Evolutionary conservation across 2,113 vertebrate species (phyloP).

Genomic region (Plecotus auritus): DNA sequence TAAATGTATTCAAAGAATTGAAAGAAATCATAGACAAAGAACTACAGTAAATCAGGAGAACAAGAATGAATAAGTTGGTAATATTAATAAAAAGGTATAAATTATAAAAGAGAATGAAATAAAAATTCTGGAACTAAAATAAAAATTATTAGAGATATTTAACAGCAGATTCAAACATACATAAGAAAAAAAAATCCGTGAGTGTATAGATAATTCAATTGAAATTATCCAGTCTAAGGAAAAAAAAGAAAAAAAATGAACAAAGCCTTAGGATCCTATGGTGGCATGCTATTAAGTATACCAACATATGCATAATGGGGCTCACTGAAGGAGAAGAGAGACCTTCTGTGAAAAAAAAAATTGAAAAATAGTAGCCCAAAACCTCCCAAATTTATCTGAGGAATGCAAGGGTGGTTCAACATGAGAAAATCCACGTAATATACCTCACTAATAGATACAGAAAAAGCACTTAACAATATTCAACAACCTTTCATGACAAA

Average conservation of each 20-base stretch:
- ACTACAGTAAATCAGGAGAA: background rate
- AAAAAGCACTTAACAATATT: background rate
- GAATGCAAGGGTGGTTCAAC: background rate
- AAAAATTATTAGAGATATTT: background rate
- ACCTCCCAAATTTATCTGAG: background rate
- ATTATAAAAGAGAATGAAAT: background rate
- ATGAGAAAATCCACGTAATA: background rate
- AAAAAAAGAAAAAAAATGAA: background rate
- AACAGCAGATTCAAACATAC: background rate
- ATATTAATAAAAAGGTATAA: background rate
- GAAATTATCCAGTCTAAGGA: background rate
- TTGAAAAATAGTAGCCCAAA: background rate
- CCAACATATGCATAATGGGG: background rate
- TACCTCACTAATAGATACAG: background rate
- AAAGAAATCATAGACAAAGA: background rate
- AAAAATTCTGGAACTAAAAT: background rate
- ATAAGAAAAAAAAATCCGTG: background rate
- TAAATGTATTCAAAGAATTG: background rate
- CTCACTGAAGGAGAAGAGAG: background rate
- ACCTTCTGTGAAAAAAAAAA: background rate
- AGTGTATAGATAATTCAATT: background rate
- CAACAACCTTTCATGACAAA: background rate
- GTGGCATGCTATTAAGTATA: background rate
- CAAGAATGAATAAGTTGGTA: background rate
- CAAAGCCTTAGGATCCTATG: background rate